Evolutionary conservation across 2,113 vertebrate genomes (phyloP).

Genomic region (Eretmochelys imbricata): DNA sequence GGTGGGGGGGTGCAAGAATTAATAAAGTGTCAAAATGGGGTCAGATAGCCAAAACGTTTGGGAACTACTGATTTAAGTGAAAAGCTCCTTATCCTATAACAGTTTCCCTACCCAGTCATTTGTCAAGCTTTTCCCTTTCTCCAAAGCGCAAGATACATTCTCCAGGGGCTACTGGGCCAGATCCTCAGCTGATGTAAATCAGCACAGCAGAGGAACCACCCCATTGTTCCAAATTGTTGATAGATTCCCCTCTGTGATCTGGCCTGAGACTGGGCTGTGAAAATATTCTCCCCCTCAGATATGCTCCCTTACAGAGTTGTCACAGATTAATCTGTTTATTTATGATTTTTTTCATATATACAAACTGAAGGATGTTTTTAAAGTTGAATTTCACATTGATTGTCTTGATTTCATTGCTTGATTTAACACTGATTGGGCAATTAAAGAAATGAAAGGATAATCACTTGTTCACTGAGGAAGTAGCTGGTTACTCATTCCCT

Average conservation of each 20-base stretch:
- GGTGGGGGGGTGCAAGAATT: no score
- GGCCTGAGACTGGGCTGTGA: neutral
- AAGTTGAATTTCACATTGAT: constrained; percentile 9
- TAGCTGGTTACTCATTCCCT: neutral
- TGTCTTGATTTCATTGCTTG: neutral
- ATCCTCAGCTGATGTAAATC: neutral
- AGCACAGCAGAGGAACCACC: no score
- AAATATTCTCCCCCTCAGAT: neutral
- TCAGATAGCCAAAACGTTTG: no score
- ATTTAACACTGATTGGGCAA: neutral
- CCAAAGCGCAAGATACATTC: neutral
- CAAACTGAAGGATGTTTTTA: neutral
- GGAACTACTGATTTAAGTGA: no score
- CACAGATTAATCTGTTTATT: neutral
- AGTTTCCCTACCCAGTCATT: neutral
- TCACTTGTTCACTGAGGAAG: neutral
- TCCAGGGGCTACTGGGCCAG: neutral
- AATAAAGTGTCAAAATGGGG: no score
- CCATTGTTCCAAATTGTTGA: neutral
- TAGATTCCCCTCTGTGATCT: neutral
- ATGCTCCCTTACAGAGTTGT: neutral
- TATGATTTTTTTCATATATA: neutral
- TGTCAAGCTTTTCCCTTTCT: neutral
- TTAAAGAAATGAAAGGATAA: constrained; percentile 3
- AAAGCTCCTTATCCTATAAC: neutral